Percentiles rank a stretch among this genome's conserved stretches.
phyloP scores from a whole-genome alignment of 2,797 vertebrate genomes.

The Poeciliopsis turneri region DNA sequence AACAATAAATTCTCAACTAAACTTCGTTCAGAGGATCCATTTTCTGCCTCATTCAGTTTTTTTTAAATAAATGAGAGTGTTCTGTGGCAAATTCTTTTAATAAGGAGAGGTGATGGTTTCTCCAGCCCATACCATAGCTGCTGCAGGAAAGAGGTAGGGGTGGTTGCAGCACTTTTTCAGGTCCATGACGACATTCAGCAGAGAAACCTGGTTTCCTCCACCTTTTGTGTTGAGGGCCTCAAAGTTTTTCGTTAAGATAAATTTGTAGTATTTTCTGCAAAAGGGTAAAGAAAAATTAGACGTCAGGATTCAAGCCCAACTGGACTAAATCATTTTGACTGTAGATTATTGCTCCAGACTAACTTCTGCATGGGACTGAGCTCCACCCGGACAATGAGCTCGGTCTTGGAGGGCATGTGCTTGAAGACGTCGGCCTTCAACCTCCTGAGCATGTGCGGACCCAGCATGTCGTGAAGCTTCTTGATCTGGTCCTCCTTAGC shows the following conservation, averaged over 20 bases:
- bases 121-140: slow-evolving; percentile 87
- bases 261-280: slow-evolving; percentile 96
- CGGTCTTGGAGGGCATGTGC: slow-evolving; percentile 99
- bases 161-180: slow-evolving; percentile 99
- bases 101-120: not conserved
- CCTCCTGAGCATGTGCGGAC: slow-evolving; percentile 96
- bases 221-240: slow-evolving; percentile 96
- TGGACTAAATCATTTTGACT: not conserved
- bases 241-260: slow-evolving; percentile 96
- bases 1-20: not conserved
- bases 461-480: slow-evolving; percentile 98
- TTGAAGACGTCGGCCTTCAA: slow-evolving; percentile 99
- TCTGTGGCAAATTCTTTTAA: not conserved
- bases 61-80: not conserved
- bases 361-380: slow-evolving; percentile 98
- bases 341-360: slow-evolving; percentile 55
- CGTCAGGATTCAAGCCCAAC: not conserved
- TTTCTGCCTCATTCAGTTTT: not conserved
- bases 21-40: not conserved
- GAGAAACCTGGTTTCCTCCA: slow-evolving; percentile 96
- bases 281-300: not conserved
- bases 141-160: slow-evolving; percentile 96
- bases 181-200: slow-evolving; percentile 98
- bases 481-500: slow-evolving; percentile 99
- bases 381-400: slow-evolving; percentile 96